Base-by-base conservation (phyloP, 2,797 vertebrate genomes). In the Myotis findleyi region DNA sequence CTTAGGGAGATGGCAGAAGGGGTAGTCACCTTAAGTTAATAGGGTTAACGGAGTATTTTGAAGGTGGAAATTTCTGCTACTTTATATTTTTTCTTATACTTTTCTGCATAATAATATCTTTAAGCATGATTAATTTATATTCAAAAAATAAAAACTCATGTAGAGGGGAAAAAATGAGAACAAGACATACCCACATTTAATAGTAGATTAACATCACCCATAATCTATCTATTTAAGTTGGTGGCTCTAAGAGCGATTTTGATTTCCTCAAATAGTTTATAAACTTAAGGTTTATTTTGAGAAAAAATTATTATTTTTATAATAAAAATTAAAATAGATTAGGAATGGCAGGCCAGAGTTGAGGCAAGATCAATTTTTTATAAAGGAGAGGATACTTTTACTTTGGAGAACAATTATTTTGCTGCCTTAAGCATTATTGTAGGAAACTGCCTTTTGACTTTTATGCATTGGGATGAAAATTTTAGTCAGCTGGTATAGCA, bases 331-430 rank as follows among this genome's bases (percentile, higher is more conserved):
- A 87, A 77, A 85, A 75, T n/a, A 59, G 51, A 18, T 83, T 69
- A 23, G 18, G n/a, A 64, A 3, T 89, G 33, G 87, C 4, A 57
- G 44, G 21, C 47, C 85, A 83, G 36, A 66, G 10, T 73, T 93
- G 59, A 80, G 25, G 27, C 2, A 44, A 64, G 13, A 69, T 68
- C 11, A 90, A 21, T 86, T 47, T 80, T 95, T 93, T 90, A 23
- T 82, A 77, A 95, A 92, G 81, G 11, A 76, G 41, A 59, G 27
- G 30, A 71, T 77, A 33, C 51, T 53, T 95, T 91, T 75, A 94
- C 23, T 84, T 38, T 12, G 17, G 21, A 94, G 49, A 95, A 27
- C 12, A 84, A 76, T 53, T 87, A 79, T 89, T 83, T 87, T 57
- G 6, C 25, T 90, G 21, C 9, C 2, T 16, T 89, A 59, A 30